A percentile compares a stretch with the other conserved stretches of the same genome.
These are phyloP conservation scores for Oceanites oceanicus DNA, from an alignment of 2,113 vertebrate genomes.

Conservation along the genomic window DNA sequence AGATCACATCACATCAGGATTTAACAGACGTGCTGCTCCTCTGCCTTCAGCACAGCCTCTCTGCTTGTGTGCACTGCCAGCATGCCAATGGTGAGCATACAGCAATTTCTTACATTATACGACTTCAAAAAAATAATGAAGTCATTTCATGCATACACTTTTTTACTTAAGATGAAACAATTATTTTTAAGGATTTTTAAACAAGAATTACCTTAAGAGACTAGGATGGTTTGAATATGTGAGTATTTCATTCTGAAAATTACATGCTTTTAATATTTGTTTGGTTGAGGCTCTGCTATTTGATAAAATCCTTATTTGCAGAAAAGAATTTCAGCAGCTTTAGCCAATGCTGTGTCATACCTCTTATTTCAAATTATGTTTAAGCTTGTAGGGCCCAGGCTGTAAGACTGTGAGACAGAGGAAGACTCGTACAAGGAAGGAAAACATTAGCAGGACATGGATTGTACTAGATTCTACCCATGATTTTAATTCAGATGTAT, in stretches of 20 bases:
- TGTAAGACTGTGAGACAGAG: not conserved
- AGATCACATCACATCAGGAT: not conserved
- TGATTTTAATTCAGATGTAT: not conserved
- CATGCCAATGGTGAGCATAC: not conserved
- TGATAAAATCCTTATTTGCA: not conserved
- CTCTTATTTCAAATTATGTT: not conserved
- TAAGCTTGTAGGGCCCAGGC: not conserved
- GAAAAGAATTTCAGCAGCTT: not conserved
- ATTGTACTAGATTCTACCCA: not conserved
- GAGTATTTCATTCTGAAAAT: not conserved
- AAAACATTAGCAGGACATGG: not conserved
- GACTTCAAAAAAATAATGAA: not conserved
- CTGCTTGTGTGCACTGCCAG: not conserved
- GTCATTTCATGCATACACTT: accelerated
- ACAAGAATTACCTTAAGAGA: not conserved
- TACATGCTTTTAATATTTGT: not conserved
- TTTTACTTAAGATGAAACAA: not conserved
- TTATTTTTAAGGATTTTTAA: not conserved
- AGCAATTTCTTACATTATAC: not conserved
- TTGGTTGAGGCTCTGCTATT: not conserved
- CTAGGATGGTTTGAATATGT: not conserved
- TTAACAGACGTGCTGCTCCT: not conserved
- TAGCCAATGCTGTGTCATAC: not conserved
- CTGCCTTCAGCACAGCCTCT: not conserved
- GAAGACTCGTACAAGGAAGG: not conserved